Conservation (phyloP, 2,113 vertebrate species). For the Cheirogaleus medius region DNA sequence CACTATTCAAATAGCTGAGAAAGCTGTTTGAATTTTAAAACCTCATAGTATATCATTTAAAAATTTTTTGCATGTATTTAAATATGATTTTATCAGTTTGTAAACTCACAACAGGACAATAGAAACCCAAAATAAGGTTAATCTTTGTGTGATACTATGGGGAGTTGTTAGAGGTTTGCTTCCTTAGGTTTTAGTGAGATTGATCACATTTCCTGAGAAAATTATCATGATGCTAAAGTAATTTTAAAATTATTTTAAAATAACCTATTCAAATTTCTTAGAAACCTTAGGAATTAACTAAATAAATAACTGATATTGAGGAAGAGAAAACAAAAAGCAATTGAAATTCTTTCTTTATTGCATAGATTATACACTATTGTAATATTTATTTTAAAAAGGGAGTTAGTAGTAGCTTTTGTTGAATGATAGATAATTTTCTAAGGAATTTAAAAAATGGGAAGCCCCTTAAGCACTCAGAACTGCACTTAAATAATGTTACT, state of each 20-base stretch:
- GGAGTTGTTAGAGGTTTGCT: not conserved
- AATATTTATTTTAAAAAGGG: not conserved
- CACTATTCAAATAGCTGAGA: constrained; percentile 84
- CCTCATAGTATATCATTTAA: constrained; percentile 70
- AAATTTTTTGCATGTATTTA: constrained; percentile 74
- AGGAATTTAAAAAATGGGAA: not conserved
- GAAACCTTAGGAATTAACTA: not conserved
- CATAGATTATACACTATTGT: not conserved
- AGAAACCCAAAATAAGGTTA: not conserved
- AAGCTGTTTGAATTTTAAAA: constrained; percentile 87
- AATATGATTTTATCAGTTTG: constrained; percentile 54
- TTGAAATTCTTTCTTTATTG: not conserved
- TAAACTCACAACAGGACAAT: constrained; percentile 2
- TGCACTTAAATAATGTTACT: not conserved
- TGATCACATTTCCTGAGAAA: constrained; percentile 1
- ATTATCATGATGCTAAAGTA: not conserved
- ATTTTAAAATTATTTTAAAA: not conserved
- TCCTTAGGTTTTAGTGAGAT: not conserved
- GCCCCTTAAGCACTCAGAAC: not conserved
- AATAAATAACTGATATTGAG: not conserved
- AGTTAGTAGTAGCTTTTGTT: not conserved
- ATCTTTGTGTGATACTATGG: not conserved
- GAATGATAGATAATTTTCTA: not conserved
- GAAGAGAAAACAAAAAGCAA: not conserved
- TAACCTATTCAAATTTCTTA: not conserved